A percentile compares a stretch with the other conserved stretches of the same genome.
These are phyloP conservation scores for Wiebesia pumilae DNA, from an alignment of 1,140 invertebrate species.

Conservation along the genomic window DNA sequence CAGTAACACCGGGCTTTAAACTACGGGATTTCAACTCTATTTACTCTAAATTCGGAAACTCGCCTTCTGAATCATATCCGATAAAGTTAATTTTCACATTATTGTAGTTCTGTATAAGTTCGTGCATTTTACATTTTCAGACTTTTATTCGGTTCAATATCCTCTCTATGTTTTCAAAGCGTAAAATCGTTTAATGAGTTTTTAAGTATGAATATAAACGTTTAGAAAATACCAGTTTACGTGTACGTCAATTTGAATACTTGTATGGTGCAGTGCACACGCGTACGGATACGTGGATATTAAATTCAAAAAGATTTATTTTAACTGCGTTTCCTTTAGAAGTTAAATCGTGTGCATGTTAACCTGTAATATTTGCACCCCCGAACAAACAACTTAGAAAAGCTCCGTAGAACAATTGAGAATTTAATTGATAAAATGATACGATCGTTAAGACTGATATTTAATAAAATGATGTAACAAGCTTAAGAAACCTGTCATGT, in stretches of 20 bases:
- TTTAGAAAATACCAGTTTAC: neutral
- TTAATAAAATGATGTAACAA: no score
- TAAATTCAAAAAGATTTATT: no score
- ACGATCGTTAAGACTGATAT: no score
- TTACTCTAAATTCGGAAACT: conserved; percentile 1
- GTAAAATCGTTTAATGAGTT: neutral
- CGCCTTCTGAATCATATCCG: neutral
- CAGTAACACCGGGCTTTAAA: neutral
- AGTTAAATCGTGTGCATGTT: no score
- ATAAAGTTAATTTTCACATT: conserved; percentile 18
- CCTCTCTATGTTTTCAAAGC: neutral
- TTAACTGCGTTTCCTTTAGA: no score
- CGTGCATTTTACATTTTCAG: neutral
- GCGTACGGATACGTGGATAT: no score
- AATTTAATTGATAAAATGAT: no score
- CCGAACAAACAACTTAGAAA: no score
- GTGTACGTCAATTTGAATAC: neutral
- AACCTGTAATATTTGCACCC: no score
- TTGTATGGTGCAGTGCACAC: no score
- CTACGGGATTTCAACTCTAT: neutral
- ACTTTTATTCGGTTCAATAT: neutral
- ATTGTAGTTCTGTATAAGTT: conserved; percentile 5
- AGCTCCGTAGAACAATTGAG: no score
- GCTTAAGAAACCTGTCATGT: no score
- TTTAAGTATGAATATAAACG: neutral